Conservation (phyloP, 2,113 vertebrate genomes). For the Aphelocoma coerulescens region DNA sequence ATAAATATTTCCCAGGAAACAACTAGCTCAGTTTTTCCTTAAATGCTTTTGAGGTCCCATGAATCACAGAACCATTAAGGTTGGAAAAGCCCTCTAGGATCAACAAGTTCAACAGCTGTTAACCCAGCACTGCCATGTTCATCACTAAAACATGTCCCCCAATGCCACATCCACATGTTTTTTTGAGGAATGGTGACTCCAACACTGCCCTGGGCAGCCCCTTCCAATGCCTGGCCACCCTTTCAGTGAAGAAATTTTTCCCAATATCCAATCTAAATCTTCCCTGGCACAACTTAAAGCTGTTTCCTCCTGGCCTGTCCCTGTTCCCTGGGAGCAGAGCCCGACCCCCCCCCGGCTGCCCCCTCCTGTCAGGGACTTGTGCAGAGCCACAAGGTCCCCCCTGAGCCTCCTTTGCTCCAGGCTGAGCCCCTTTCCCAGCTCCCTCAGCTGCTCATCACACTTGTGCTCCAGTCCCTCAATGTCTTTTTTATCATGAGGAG, state of each 20-base stretch:
- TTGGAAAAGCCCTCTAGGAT: neutral
- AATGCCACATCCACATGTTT: neutral
- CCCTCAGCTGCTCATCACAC: neutral
- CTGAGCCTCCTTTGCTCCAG: neutral
- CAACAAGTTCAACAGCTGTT: neutral
- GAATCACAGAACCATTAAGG: neutral
- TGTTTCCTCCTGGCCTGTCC: fast-evolving
- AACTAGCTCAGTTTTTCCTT: neutral
- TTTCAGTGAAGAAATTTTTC: neutral
- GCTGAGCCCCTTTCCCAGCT: neutral
- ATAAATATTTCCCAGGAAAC: neutral
- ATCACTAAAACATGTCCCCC: neutral
- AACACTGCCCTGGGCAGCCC: neutral
- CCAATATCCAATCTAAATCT: neutral
- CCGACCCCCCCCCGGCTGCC: fast-evolving
- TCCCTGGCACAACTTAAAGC: neutral
- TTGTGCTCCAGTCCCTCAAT: neutral
- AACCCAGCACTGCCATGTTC: neutral
- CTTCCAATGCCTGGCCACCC: neutral
- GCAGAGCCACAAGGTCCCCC: neutral
- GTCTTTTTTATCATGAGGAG: neutral
- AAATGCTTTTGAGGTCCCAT: neutral
- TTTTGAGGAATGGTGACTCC: neutral
- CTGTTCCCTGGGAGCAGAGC: neutral
- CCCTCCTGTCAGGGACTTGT: neutral